Base-by-base conservation (phyloP, 2,797 vertebrate species). In the Siniperca undulata region DNA sequence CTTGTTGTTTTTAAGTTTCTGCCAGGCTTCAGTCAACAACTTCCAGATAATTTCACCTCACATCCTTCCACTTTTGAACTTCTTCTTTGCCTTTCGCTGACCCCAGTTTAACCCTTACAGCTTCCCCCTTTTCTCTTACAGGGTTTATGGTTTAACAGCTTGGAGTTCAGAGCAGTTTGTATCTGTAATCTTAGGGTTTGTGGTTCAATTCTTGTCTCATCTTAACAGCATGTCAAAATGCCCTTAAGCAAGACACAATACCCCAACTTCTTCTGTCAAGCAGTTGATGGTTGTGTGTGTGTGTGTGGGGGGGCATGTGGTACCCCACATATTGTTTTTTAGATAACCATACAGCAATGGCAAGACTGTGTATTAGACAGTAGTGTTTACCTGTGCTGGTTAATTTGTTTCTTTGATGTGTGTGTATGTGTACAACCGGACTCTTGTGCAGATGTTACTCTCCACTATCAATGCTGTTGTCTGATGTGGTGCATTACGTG, bases 61-160 rank as follows among this genome's bases (percentile, higher is more conserved):
- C 68, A 84, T 92, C 89, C 93, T 95, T 93, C 91, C 89, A 92
- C 91, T 89, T 94, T 91, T 91, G 16, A 71, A 88, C 91, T 94
- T 93, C 92, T 93, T 74, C 86, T 93, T 92, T 86, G 78, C 71
- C 58, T 64, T 64, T 38, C 8, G 17, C 6, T 90, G 86, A 86
- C 90, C 92, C 30, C 14, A 11, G 27, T 82, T 77, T 89, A 84
- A 92, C 89, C 91, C 70, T 72, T 52, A 19, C 14, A 78, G 38
- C 82, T 90, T 91, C 85, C 81, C 10, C n/a, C 16, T 86, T 90
- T 87, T 76, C n/a, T 84, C 27, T 66, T 10, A 30, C 2, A 10
- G 22, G 20, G 52, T 77, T 85, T 52, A 62, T 61, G 66, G 62
- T 36, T 60, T 53, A 81, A 72, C 68, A 77, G 48, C 77, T 81